Evolutionary conservation across 1,140 invertebrate genomes (phyloP).

Genomic region (Drosophila rhopaloa): DNA sequence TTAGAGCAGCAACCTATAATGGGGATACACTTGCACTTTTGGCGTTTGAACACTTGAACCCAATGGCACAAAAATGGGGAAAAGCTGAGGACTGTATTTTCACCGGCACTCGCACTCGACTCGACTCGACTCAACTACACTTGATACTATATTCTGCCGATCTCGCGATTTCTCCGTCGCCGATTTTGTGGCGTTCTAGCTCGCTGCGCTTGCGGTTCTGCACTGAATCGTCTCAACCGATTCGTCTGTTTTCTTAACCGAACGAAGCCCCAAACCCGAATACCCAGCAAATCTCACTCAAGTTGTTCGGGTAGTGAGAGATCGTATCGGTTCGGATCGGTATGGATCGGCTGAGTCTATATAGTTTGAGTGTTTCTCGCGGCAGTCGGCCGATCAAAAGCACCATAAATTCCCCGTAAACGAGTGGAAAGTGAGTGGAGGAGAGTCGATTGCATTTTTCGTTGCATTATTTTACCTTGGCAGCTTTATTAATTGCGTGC

Average conservation of each 20-base stretch:
- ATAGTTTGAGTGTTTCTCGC: slow-evolving; percentile 22
- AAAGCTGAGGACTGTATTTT: slow-evolving; percentile 27
- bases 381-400: slow-evolving; percentile 66
- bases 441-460: slow-evolving; percentile 57
- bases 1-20: slow-evolving; percentile 13
- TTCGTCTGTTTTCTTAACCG: slow-evolving; percentile 15
- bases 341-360: background rate
- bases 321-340: background rate
- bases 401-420: slow-evolving; percentile 61
- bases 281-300: slow-evolving; percentile 3
- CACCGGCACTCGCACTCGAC: slow-evolving; percentile 44
- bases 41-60: slow-evolving; percentile 21
- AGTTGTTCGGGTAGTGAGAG: slow-evolving; percentile 23
- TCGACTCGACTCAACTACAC: slow-evolving; percentile 14
- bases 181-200: slow-evolving; percentile 46
- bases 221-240: slow-evolving; percentile 34
- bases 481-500: slow-evolving; percentile 78
- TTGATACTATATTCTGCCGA: slow-evolving; percentile 20
- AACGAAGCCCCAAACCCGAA: slow-evolving; percentile 7
- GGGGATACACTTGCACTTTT: slow-evolving; percentile 5
- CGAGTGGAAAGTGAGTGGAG: slow-evolving; percentile 29
- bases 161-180: slow-evolving; percentile 26
- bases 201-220: slow-evolving; percentile 70
- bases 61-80: slow-evolving; percentile 16
- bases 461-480: slow-evolving; percentile 73